Evolutionary conservation across 2,797 vertebrate species (phyloP).

Genomic region (Hephaestus fuliginosus): DNA sequence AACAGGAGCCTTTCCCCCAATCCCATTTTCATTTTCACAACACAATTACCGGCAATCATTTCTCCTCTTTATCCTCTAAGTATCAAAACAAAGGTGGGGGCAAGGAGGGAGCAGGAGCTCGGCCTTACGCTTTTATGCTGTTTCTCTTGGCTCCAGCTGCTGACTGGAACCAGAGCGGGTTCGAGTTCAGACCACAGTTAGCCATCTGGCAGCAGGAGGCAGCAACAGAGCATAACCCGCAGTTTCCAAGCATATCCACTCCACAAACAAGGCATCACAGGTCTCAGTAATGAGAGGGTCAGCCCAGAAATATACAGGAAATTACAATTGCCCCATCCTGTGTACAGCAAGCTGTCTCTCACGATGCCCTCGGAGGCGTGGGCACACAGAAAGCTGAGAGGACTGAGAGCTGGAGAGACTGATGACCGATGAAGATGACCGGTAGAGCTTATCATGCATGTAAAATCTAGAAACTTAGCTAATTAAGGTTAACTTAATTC

Average conservation of each 20-base stretch:
- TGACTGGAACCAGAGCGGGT: constrained; percentile 48
- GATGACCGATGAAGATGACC: neutral
- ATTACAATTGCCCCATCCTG: constrained; percentile 60
- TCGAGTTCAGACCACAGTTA: constrained; percentile 66
- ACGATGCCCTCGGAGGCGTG: constrained; percentile 13
- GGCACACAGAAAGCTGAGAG: neutral
- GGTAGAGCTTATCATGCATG: neutral
- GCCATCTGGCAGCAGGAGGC: constrained; percentile 63
- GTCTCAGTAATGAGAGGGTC: constrained; percentile 69
- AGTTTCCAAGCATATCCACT: constrained; percentile 63
- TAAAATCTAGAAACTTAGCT: neutral
- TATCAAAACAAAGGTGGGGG: constrained; percentile 32
- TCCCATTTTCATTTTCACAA: constrained; percentile 30
- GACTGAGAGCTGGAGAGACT: neutral
- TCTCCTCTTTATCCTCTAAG: constrained; percentile 30
- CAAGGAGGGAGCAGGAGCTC: constrained; percentile 23
- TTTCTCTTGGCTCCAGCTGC: constrained; percentile 60
- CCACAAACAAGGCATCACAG: constrained; percentile 67
- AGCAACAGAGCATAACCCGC: constrained; percentile 52
- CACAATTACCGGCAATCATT: constrained; percentile 31
- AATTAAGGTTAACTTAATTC: neutral
- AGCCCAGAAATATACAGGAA: constrained; percentile 65
- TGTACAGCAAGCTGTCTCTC: constrained; percentile 33
- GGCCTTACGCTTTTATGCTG: constrained; percentile 26
- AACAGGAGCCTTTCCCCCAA: neutral